Conservation (phyloP, 1,140 invertebrate genomes). For the Neotoxoptera formosana region DNA sequence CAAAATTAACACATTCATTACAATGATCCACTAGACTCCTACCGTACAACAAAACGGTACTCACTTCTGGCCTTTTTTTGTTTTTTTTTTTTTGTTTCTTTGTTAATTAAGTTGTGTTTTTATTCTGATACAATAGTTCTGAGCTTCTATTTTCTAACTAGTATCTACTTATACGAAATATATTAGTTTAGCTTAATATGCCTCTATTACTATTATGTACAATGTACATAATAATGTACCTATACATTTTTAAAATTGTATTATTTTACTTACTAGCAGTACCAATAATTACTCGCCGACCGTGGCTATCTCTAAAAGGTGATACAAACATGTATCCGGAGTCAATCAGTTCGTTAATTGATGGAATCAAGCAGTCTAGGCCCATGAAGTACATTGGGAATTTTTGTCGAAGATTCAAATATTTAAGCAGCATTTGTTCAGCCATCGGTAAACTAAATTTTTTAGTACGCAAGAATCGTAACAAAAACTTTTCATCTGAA, state of each 20-base stretch:
- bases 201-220: no score
- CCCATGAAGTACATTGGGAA: conserved; percentile 71
- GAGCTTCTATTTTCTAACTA: no score
- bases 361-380: conserved; percentile 72
- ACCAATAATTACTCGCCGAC: conserved; percentile 74
- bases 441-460: conserved; percentile 83
- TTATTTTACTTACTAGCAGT: conserved; percentile 68
- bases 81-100: no score
- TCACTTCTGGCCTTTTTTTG: no score
- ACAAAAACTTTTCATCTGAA: conserved; percentile 75
- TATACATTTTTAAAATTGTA: neutral
- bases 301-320: conserved; percentile 74
- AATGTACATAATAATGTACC: neutral
- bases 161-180: no score
- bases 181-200: no score
- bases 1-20: no score
- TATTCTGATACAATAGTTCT: no score
- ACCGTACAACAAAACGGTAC: no score
- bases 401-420: conserved; percentile 75
- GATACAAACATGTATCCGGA: conserved; percentile 71
- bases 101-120: no score
- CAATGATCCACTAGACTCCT: no score
- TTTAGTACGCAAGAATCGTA: conserved; percentile 78
- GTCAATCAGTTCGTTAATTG: conserved; percentile 64
- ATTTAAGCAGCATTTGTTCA: conserved; percentile 79